Base-by-base conservation (phyloP, 2,888 invertebrate genomes). In the Caenorhabditis sp. region DNA sequence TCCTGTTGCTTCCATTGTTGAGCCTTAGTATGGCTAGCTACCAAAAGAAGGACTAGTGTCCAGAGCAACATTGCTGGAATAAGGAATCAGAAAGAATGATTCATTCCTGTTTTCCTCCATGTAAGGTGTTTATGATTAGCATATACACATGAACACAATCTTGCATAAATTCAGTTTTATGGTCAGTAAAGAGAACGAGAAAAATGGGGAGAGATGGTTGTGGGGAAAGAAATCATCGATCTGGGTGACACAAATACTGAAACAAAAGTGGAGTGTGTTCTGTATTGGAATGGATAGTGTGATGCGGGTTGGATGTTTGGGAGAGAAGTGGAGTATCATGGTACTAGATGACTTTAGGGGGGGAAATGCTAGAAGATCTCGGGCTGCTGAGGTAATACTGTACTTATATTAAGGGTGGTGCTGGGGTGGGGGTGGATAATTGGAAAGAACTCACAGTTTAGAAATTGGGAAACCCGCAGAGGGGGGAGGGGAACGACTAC, bases 141-240 rank as follows among this genome's bases (percentile, higher is more conserved):
- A 12, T 47, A 47, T 26, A 26, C 54, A 26, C 38, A n/a, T n/a
- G 61, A 51, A 22, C 28, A 64, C n/a, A 56, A 26, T 64, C 24
- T 49, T 76, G 68, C 44, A 66, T 66, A 76, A 26, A 68, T 59
- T 76, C 24, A 68, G 59, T 76, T 76, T 76, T 76, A 76, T 76
- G 68, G 59, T 51, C 68, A 63, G 38, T 54, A n/a, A 58, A 44
- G 19, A 56, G 31, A 24, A 31, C 2, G 14, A 49, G 49, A 49
- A 51, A 31, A 61, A 61, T 16, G 16, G 16, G 22, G 19, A 49
- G 2, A 38, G 2, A 38, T n/a, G n/a, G n/a, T n/a, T n/a, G n/a
- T n/a, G n/a, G 38, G 58, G n/a, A 16, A 14, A 26, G 26, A 24
- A 24, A 54, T 44, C n/a, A 44, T 44, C 16, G n/a, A 8, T 22